phyloP scores from a whole-genome alignment of 2,888 invertebrate genomes.

The Philonicus albiceps region DNA sequence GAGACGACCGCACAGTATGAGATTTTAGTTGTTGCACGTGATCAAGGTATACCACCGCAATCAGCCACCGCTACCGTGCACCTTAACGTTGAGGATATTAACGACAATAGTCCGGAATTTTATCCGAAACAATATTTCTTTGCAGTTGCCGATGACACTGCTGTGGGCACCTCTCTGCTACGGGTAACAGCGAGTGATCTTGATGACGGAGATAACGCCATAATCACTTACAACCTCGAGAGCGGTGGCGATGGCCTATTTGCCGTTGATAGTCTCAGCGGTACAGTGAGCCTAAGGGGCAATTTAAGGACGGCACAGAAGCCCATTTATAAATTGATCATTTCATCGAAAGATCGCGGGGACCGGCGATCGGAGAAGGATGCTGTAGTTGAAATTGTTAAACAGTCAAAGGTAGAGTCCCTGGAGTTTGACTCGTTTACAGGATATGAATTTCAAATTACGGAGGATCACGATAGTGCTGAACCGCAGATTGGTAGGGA shows the following conservation, averaged over 20 bases:
- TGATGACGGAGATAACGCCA: slow-evolving; percentile 89
- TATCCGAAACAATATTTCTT: slow-evolving; percentile 89
- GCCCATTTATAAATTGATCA: slow-evolving; percentile 74
- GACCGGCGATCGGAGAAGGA: slow-evolving; percentile 76
- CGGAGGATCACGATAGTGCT: slow-evolving; percentile 77
- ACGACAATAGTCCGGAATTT: slow-evolving; percentile 92
- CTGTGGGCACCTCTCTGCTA: slow-evolving; percentile 71
- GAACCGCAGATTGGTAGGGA: slow-evolving; percentile 71
- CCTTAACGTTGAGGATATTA: slow-evolving; percentile 83
- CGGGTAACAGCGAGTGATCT: slow-evolving; percentile 83
- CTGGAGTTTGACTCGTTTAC: slow-evolving; percentile 79
- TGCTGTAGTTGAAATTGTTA: slow-evolving; percentile 82
- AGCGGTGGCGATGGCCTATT: slow-evolving; percentile 80
- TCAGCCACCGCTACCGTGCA: slow-evolving; percentile 89
- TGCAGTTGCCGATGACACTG: slow-evolving; percentile 72
- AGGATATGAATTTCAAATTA: slow-evolving; percentile 82
- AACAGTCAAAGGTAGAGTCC: slow-evolving; percentile 74
- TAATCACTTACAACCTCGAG: slow-evolving; percentile 79
- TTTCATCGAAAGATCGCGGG: slow-evolving; percentile 84
- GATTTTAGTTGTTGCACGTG: slow-evolving; percentile 85
- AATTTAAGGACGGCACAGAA: slow-evolving; percentile 71
- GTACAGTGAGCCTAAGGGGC: slow-evolving; percentile 75
- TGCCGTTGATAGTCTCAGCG: slow-evolving; percentile 78
- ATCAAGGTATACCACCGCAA: slow-evolving; percentile 89
- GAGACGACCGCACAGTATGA: slow-evolving; percentile 81